Base-by-base conservation (phyloP, 1,140 invertebrate genomes). In the Steinernema feltiae region DNA sequence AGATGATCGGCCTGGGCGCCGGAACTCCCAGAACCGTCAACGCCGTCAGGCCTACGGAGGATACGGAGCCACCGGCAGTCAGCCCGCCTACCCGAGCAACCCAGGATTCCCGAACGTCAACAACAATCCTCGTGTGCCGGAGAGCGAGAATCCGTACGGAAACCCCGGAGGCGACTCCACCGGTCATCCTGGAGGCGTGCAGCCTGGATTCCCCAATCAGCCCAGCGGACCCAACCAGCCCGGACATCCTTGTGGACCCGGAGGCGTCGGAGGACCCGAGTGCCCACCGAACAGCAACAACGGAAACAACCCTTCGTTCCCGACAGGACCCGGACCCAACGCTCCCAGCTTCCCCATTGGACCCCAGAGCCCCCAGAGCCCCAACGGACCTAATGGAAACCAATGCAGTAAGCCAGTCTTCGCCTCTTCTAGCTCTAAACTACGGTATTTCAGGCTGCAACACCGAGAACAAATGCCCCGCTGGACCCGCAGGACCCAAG, bases 1-100 rank as follows among this genome's bases (percentile, higher is more conserved):
- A 81, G 30, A 80, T 81, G 79, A 53, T 81, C 18, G 74, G 71
- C 24, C 48, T 81, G 48, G 79, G 80, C 21, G 79, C 74, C 31
- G 78, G 78, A n/a, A 69, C 74, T 53, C 48, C 78, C 32, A 63
- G 0, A 77, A 77, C 53, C 70, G 80, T 70, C 35, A 73, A 29
- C 76, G 80, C 48, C 79, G 80, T 75, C 80, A 81, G 70, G 74
- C 80, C 29, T 81, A 81, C 48, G 79, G 79, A 75, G 79, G 79
- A 30, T 81, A 81, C 48, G 80, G 76, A 32, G 76, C 79, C 69
- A 41, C 76, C 46, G 76, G 78, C 53, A 0, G 46, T 7, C 69
- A 75, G 31, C 74, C 53, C 53, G 48, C 71, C 24, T 41, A 7
- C 35, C 35, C 35, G 24, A 7, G n/a, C n/a, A n/a, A 17, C 53